Conservation (phyloP, 2,888 invertebrate species). For the Seladonia tumulorum region DNA sequence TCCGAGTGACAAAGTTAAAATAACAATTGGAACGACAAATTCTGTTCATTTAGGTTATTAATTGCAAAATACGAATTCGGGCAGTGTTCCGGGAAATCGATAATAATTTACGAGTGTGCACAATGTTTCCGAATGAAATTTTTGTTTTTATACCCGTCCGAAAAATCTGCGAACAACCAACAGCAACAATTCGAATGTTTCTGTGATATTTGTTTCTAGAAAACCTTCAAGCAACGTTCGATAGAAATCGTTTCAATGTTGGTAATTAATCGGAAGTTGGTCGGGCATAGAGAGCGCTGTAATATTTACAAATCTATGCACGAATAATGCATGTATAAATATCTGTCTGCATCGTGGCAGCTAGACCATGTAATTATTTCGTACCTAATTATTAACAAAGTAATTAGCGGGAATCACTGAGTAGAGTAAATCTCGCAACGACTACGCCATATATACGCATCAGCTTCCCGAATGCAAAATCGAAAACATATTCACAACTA, state of each 20-base stretch:
- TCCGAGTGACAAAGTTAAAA: neutral
- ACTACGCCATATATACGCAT: neutral
- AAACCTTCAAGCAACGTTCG: neutral
- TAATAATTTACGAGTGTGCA: neutral
- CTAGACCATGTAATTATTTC: neutral
- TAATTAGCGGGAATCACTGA: neutral
- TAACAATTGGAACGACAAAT: neutral
- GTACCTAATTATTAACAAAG: neutral
- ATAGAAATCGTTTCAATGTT: neutral
- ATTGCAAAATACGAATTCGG: neutral
- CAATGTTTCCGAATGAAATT: neutral
- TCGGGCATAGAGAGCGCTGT: neutral
- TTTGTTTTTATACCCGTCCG: neutral
- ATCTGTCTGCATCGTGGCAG: neutral
- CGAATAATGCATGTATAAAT: neutral
- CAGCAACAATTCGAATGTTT: neutral
- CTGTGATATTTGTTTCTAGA: neutral
- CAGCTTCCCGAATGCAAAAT: neutral
- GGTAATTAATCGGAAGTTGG: neutral
- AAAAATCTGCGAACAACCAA: neutral
- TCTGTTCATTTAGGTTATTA: neutral
- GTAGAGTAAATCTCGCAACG: neutral
- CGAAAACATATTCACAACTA: neutral
- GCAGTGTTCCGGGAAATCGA: neutral
- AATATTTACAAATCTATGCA: constrained; percentile 4